Evolutionary conservation across 2,888 invertebrate species (phyloP), one percentile per base, ranked within the genome.

Genomic region (Lepidochrysops patricia): DNA sequence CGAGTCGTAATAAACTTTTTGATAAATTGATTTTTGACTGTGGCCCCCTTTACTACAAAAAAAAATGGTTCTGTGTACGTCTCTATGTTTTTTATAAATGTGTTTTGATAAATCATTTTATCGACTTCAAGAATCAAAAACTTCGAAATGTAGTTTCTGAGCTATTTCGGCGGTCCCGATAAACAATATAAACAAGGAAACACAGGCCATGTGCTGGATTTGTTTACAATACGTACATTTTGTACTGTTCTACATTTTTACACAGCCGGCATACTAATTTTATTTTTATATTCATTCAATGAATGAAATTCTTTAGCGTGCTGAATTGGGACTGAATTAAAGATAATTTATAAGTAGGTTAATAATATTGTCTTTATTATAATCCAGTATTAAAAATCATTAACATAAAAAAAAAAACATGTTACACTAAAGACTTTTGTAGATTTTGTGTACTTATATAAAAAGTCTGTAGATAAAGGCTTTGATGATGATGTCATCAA

Each of bases 151-250:
- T 29, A 12, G 27, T 15, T 57, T 34, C 9, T 7, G 15, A 37
- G 23, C 57, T 35, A 35, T 35, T 58, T 25, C 50, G 34, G 34
- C 35, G 6, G 15, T 52, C 52, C 34, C 27, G 52, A 59, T 59
- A 58, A 50, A 34, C 35, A 59, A 37, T 35, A 56, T 64, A 64
- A 60, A 61, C 63, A 60, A 60, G 64, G 64, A 64, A 63, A 60
- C 37, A 9, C 4, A 15, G 59, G 61, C 60, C 64, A 63, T 63
- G 63, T 63, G 63, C 54, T 37, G 27, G 37, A 13, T 52, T 59
- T 59, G 59, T 59, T 59, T 59, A 59, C 52, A 6, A 59, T 12
- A 19, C 25, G 26, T 13, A 32, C 19, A 19, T 54, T 54, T n/a
- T 49, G 35, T 48, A 48, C 23, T 29, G n/a, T 37, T 52, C 59